phyloP scores from a whole-genome alignment of 2,113 vertebrate genomes.

The Euleptes europaea region DNA sequence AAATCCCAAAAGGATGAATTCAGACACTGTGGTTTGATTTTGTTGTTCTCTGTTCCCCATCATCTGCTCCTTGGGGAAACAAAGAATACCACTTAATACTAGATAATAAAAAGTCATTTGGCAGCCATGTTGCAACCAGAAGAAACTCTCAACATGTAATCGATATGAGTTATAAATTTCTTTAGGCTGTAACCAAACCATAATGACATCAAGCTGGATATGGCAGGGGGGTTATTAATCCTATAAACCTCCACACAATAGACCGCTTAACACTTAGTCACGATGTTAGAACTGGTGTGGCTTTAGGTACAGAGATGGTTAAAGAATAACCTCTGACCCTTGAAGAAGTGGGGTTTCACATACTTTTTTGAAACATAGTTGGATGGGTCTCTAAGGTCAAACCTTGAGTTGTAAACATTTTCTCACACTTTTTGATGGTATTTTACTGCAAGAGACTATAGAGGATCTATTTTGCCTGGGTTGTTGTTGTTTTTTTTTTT shows the following conservation, averaged over 20 bases:
- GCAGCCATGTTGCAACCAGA: background rate
- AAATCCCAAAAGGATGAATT: constrained; percentile 14
- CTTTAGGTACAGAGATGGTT: too few species aligned
- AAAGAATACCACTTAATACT: background rate
- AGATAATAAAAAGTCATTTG: background rate
- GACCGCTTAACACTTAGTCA: background rate
- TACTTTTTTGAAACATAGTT: too few species aligned
- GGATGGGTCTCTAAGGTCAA: too few species aligned
- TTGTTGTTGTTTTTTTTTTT: too few species aligned
- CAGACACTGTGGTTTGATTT: background rate
- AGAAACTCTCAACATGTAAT: too few species aligned
- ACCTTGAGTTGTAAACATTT: too few species aligned
- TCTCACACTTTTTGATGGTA: too few species aligned
- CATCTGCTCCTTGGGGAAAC: background rate
- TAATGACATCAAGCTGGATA: background rate
- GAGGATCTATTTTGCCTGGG: too few species aligned
- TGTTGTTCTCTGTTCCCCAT: background rate
- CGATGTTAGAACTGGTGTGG: too few species aligned
- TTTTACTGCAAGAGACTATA: too few species aligned
- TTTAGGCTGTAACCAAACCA: background rate
- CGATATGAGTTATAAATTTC: background rate
- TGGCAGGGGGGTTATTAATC: background rate
- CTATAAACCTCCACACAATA: background rate
- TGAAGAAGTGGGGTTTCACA: too few species aligned
- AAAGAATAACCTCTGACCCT: too few species aligned